Evolutionary conservation across 2,113 vertebrate genomes (phyloP), one percentile per base, ranked within the genome.

Genomic region (Syngnathus typhle): DNA sequence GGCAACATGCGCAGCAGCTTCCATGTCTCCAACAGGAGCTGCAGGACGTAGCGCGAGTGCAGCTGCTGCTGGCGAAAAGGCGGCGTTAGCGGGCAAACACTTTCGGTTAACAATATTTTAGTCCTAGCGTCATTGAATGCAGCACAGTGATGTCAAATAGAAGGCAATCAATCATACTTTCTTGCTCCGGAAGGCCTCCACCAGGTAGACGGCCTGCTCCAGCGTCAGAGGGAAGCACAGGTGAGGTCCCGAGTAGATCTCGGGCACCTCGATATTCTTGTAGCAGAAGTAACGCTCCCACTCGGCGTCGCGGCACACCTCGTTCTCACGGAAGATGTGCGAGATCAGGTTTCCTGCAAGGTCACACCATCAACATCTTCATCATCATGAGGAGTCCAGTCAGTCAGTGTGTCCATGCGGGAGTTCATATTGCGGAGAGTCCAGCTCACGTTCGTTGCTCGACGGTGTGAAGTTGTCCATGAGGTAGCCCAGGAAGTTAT

Each of bases 141-240:
- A 19, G 18, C 56, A 19, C 32, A 37, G 27, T 32, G 27, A 32
- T 32, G 27, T 32, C 27, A 37, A 27, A 6, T 0, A 13, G 13
- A 19, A 9, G 15, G 36, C 13, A 37, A 18, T 37, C 7, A 6
- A 41, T 10, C 94, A 80, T 92, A 98, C 96, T 86, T 94, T 93
- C 85, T 94, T 94, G 80, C 92, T 91, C 78, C 93, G 92, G 89
- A 97, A 98, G 64, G 96, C 95, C 86, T 99, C 96, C 75, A 98
- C 86, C 71, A 99, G 89, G 77, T 86, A 84, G 0, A 93, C 85
- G 0, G 91, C 94, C 3, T 98, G 92, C 56, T 91, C 89, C 52
- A 91, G 92, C 16, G 92, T 91, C 65, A 98, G 90, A 0, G 95
- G 96, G 75, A 99, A 98, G 67, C 89, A 91, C 23, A 98, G 92